Base-by-base conservation (phyloP, 2,888 invertebrate species). In the Parapristionchus giblindavisi region DNA sequence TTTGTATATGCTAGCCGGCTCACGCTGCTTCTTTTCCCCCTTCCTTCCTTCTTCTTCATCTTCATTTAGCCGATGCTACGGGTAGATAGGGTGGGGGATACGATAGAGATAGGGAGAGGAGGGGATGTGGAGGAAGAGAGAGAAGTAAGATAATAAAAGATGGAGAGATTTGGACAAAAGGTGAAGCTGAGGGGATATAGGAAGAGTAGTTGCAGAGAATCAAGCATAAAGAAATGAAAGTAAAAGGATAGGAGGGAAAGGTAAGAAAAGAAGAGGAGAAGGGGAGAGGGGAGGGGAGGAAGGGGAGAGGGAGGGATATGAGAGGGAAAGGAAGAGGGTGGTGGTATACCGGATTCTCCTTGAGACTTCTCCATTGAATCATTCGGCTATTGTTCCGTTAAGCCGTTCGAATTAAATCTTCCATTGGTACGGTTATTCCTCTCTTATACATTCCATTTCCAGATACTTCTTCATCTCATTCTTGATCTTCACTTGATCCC, bases 1-100 rank as follows among this genome's bases (percentile, higher is more conserved):
- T 65, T 65, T 65, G n/a, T 65, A 21, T 43, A n/a, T 65, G 63
- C 43, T 43, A 65, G 63, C 63, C 63, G 63, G 63, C 63, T 56
- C 56, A n/a, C n/a, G n/a, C n/a, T n/a, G n/a, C n/a, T n/a, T n/a
- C n/a, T n/a, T n/a, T n/a, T n/a, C 29, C 52, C 52, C 24, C 52
- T 52, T 11, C 61, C 61, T 61, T 27, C 63, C 63, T 65, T 29
- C 43, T 29, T 63, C 36, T 36, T 43, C 63, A 43, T 29, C 63
- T 65, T 43, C 32, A n/a, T n/a, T n/a, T n/a, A n/a, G n/a, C n/a
- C n/a, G 63, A 65, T 65, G 29, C 63, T 43, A 43, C 63, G 63
- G 36, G 29, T 29, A 65, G 63, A 65, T 65, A 65, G 43, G 63
- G 32, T 65, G 63, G 21, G 43, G 63, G 63, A 65, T 65, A 65